Conservation (phyloP, 2,888 invertebrate species). For the Poecilus cupreus region DNA sequence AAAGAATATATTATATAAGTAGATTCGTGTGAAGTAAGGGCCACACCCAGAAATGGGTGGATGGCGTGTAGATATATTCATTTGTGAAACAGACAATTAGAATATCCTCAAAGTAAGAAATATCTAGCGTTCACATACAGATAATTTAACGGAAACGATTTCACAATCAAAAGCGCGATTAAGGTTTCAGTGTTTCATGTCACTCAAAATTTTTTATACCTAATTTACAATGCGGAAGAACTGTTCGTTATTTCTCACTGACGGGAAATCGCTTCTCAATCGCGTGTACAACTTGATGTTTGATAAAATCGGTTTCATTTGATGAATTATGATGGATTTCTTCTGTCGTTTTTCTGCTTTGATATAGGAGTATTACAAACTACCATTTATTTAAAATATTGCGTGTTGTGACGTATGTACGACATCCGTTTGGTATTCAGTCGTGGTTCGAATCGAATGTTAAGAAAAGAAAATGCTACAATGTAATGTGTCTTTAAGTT, state of each 20-base stretch:
- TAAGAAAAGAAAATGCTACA: no score
- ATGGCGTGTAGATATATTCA: no score
- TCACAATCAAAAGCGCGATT: not conserved
- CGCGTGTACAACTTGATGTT: not conserved
- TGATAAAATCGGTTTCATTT: not conserved
- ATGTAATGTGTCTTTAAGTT: no score
- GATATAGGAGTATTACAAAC: no score
- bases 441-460: no score
- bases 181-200: constrained; percentile 20
- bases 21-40: no score
- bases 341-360: not conserved
- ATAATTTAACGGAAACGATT: constrained; percentile 11
- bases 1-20: no score
- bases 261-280: constrained; percentile 11
- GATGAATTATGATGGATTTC: constrained; percentile 13
- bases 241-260: not conserved
- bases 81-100: not conserved
- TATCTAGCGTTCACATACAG: not conserved
- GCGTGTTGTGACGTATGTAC: no score
- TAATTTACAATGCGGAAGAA: constrained; percentile 32
- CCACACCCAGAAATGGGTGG: no score
- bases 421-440: no score
- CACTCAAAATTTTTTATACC: not conserved
- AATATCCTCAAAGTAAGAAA: not conserved
- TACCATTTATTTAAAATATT: no score